A percentile compares a stretch with the other conserved stretches of the same genome.
phyloP scores from a whole-genome alignment of 2,113 vertebrate species.

The Ictalurus punctatus region DNA sequence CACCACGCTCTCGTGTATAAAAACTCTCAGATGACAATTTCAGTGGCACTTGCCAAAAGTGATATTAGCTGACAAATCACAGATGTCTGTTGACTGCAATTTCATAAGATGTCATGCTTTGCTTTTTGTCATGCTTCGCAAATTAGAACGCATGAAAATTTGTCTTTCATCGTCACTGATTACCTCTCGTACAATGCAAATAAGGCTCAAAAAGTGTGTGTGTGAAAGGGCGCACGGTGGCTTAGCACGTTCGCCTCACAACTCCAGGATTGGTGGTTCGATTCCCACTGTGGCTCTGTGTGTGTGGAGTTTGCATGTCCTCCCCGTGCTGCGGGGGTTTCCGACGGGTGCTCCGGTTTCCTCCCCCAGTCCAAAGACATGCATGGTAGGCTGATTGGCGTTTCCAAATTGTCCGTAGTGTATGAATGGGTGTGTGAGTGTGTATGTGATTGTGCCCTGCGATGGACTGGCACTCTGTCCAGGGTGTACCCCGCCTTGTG shows the following conservation, averaged over 20 bases:
- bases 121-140: neutral
- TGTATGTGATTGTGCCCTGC: neutral
- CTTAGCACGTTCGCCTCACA: too few species aligned
- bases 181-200: neutral
- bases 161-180: neutral
- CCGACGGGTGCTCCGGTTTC: too few species aligned
- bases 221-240: too few species aligned
- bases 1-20: neutral
- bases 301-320: too few species aligned
- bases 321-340: too few species aligned
- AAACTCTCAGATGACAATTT: neutral
- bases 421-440: neutral
- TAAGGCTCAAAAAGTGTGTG: neutral
- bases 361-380: too few species aligned
- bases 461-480: too few species aligned
- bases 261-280: too few species aligned
- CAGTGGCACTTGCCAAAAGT: neutral
- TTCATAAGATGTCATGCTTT: slow-evolving; percentile 1
- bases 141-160: slow-evolving; percentile 10
- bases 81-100: neutral
- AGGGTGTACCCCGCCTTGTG: too few species aligned
- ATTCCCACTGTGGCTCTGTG: too few species aligned
- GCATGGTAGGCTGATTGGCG: too few species aligned
- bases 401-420: too few species aligned
- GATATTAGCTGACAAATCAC: neutral